Conservation (phyloP, 2,797 vertebrate genomes). For the Malacoraja senta region DNA sequence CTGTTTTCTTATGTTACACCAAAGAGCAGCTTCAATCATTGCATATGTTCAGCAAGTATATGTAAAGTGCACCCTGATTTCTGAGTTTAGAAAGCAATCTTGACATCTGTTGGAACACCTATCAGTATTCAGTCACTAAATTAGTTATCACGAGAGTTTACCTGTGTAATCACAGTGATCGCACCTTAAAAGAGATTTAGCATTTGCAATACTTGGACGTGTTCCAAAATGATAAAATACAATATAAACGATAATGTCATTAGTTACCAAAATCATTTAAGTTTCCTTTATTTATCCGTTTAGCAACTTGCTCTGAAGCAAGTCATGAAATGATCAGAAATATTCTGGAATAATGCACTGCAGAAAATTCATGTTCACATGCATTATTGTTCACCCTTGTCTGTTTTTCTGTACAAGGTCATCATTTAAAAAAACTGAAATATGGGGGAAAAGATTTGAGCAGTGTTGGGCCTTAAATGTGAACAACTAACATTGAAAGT, state of each 20-base stretch:
- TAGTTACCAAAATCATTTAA: neutral
- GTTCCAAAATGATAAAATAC: neutral
- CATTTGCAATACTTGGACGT: neutral
- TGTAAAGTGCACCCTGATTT: neutral
- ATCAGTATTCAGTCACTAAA: neutral
- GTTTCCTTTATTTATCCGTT: neutral
- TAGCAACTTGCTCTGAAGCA: neutral
- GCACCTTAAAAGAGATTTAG: neutral
- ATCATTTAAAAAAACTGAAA: neutral
- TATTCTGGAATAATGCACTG: neutral
- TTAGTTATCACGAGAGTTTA: neutral
- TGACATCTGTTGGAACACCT: neutral
- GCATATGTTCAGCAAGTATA: neutral
- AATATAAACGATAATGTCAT: neutral
- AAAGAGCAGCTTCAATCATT: neutral
- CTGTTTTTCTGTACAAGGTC: neutral
- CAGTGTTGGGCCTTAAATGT: neutral
- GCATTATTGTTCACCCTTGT: neutral
- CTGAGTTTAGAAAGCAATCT: neutral
- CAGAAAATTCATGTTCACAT: no score
- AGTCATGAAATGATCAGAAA: neutral
- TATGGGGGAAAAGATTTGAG: neutral
- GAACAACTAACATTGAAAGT: no score
- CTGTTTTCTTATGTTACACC: neutral
- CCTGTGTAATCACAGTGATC: neutral